Base-by-base conservation (phyloP, 2,113 vertebrate species). In the Chlamydotis undulata region DNA sequence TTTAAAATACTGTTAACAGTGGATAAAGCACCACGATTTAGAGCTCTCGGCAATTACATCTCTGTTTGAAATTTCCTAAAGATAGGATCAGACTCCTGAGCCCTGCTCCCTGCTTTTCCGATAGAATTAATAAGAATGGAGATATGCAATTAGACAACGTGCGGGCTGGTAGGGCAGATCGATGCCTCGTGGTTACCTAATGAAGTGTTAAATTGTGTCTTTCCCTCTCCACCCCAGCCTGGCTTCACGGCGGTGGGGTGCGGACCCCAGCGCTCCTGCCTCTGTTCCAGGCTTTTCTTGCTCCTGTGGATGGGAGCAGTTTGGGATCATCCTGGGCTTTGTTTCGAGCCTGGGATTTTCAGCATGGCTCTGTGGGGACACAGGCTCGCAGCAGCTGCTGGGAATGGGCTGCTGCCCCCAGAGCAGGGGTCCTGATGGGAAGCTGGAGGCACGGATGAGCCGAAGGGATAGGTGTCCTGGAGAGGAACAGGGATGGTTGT, bases 41-140 rank as follows among this genome's bases (percentile, higher is more conserved):
- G 6, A 93, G 91, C 79, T 29, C 71, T 87, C 0, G 0, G 94
- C 93, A 83, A 95, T 95, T 95, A 93, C 85, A 90, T 87, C 91
- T 94, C 89, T 67, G 89, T 95, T 94, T 95, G 91, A 95, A 90
- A 95, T 94, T 92, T 95, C 91, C 83, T 90, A 68, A 96, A 75
- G 93, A 79, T 87, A 84, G 74, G 90, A 79, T 95, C 89, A 61
- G 89, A 13, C 47, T 91, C 87, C 60, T 0, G 2, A 57, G 75
- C 82, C 70, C 79, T 39, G 79, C 85, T 82, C 86, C 75, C 87
- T 75, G 87, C 87, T 93, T 97, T 92, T 95, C 81, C 10, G 0
- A 82, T 69, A 81, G 74, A 87, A 70, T 83, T 92, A 95, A 55
- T 94, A 95, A 94, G 76, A 68, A 94, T 19, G 87, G 77, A 85